Evolutionary conservation across 2,797 vertebrate species (phyloP).

Genomic region (Schizopygopsis pylzovi): DNA sequence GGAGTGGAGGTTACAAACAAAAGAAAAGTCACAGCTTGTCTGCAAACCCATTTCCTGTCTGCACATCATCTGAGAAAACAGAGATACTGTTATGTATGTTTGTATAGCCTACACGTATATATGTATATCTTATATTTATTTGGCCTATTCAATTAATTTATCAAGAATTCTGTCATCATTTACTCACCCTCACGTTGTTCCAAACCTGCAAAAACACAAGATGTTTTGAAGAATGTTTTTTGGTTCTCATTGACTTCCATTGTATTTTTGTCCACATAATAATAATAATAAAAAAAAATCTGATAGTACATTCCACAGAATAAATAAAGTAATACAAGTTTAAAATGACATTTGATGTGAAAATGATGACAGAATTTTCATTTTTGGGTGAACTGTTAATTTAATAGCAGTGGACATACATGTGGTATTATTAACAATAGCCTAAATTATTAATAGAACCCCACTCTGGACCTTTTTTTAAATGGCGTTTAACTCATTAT

Average conservation of each 20-base stretch:
- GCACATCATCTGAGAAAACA: conserved; percentile 47
- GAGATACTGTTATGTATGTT: background rate
- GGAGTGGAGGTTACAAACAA: conserved; percentile 22
- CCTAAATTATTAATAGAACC: background rate
- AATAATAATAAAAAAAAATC: too few relatives aligned
- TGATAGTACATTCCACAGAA: background rate
- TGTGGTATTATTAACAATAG: background rate
- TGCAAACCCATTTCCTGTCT: conserved; percentile 59
- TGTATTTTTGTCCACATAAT: background rate
- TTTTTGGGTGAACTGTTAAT: background rate
- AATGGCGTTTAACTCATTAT: background rate
- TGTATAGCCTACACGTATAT: background rate
- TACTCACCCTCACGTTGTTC: background rate
- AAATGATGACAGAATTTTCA: background rate
- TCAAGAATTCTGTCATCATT: background rate
- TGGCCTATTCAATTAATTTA: background rate
- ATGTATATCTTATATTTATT: background rate
- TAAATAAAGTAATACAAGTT: background rate
- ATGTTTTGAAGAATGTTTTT: background rate
- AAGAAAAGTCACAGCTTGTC: conserved; percentile 33
- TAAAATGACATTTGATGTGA: background rate
- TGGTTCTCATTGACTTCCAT: background rate
- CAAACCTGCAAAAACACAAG: background rate
- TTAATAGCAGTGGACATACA: background rate
- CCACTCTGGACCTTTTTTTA: background rate